Evolutionary conservation across 2,888 invertebrate species (phyloP).

Genomic region (Hirtodrosophila confusa): DNA sequence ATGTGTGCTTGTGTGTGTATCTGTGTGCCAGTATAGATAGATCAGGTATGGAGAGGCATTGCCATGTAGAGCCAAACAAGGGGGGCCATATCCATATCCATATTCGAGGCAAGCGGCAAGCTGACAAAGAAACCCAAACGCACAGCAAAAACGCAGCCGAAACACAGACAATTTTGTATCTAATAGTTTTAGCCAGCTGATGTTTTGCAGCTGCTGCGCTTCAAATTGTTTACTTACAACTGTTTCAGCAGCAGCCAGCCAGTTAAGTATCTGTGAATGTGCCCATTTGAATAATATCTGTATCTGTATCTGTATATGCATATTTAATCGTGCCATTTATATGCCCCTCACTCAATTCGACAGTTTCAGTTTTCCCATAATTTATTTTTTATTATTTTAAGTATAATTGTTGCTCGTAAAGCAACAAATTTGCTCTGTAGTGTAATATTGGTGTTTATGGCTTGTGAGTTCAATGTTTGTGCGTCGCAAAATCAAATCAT

Average conservation of each 20-base stretch:
- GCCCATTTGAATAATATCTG: not conserved
- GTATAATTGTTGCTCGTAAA: conserved; percentile 2
- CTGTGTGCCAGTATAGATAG: conserved; percentile 2
- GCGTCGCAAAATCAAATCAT: conserved; percentile 19
- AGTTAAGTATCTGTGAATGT: conserved; percentile 1
- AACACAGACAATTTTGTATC: conserved; percentile 55
- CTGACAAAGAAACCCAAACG: conserved; percentile 39
- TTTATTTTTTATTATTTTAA: not conserved
- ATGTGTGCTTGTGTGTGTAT: not conserved
- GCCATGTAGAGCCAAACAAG: conserved; percentile 52
- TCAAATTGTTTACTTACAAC: conserved; percentile 47
- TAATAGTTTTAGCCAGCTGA: conserved; percentile 63
- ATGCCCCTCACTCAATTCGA: no score
- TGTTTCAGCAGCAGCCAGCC: conserved; percentile 8
- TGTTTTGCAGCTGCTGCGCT: conserved; percentile 61
- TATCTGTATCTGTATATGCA: conserved; percentile 7
- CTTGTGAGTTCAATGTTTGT: conserved; percentile 28
- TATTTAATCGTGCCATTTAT: conserved; percentile 50
- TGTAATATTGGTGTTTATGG: not conserved
- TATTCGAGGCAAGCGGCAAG: conserved; percentile 43
- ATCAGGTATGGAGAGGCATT: conserved; percentile 49
- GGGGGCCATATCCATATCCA: conserved; percentile 59
- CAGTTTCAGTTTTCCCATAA: conserved; percentile 27
- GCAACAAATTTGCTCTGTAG: conserved; percentile 4
- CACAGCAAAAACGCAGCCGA: conserved; percentile 35